Conservation (phyloP, 2,797 vertebrate species). For the Chelonia mydas region DNA sequence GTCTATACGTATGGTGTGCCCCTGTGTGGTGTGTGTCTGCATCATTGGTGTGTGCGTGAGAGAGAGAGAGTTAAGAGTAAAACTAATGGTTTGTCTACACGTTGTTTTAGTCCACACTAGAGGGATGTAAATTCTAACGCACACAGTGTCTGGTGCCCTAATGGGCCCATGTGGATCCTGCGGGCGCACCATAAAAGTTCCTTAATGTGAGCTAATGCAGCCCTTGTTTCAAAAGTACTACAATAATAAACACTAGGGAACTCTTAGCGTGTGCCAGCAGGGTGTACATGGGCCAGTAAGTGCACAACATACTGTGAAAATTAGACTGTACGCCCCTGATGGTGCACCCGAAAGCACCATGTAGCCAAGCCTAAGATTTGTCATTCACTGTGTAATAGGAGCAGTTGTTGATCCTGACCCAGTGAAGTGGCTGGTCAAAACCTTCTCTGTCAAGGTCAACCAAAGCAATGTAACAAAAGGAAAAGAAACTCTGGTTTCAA, state of each 20-base stretch:
- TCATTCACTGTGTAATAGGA: fast-evolving
- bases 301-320: not conserved
- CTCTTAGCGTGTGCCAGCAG: not conserved
- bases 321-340: not conserved
- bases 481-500: not conserved
- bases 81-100: not conserved
- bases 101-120: not conserved
- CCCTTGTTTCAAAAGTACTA: not conserved
- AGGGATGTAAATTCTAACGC: not conserved
- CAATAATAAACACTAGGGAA: not conserved
- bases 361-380: not conserved
- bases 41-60: not conserved
- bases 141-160: not conserved
- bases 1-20: no score
- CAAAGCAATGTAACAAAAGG: fast-evolving
- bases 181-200: not conserved
- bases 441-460: not conserved
- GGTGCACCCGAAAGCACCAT: not conserved
- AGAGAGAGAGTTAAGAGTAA: not conserved
- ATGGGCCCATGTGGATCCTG: not conserved
- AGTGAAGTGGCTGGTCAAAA: not conserved
- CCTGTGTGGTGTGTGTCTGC: not conserved
- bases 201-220: not conserved
- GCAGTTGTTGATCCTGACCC: not conserved
- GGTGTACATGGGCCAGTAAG: not conserved